Evolutionary conservation across 2,888 invertebrate genomes (phyloP), one percentile per base, ranked within the genome.

Genomic region (Apodemia duryi): DNA sequence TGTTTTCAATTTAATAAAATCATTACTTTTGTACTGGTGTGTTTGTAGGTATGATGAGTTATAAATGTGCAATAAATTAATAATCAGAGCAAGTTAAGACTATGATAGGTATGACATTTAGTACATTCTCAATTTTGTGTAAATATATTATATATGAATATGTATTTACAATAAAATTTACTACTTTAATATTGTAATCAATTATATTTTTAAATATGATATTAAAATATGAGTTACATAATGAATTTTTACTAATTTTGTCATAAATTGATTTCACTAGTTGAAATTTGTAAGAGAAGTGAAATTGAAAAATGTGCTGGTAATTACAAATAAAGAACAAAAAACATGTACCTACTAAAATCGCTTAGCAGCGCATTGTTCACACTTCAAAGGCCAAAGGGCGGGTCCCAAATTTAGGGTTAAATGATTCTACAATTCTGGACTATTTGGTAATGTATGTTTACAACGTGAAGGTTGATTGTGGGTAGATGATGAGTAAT

Each of bases 361-460:
- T 64, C 71, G 71, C 70, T 70, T 52, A 68, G 69, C 73, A 72
- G 72, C 71, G 71, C 68, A 71, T 72, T 75, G 73, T 73, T 68
- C 67, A 69, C 43, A 11, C 43, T 43, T 43, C 43, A 43, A 43
- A 71, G 67, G 66, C 66, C 70, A 70, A 73, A 81, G 88, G 88
- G 89, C 88, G 89, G 88, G 82, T 81, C 86, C 82, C 74, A 77
- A 68, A 77, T 78, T 74, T 78, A 74, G 73, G 75, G 75, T 71
- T 76, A 74, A 54, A 29, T 54, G 29, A 54, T 54, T 29, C 11
- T 28, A 54, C 54, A 84, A 77, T 75, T 81, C 79, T 78, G 74
- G 76, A 85, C 79, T 78, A 76, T 81, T 82, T 85, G 82, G 81
- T 84, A 85, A 84, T 84, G 78, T 78, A 81, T 84, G 83, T 85